Evolutionary conservation across 2,797 vertebrate genomes (phyloP), one percentile per base, ranked within the genome.

Genomic region (Lacerta agilis): DNA sequence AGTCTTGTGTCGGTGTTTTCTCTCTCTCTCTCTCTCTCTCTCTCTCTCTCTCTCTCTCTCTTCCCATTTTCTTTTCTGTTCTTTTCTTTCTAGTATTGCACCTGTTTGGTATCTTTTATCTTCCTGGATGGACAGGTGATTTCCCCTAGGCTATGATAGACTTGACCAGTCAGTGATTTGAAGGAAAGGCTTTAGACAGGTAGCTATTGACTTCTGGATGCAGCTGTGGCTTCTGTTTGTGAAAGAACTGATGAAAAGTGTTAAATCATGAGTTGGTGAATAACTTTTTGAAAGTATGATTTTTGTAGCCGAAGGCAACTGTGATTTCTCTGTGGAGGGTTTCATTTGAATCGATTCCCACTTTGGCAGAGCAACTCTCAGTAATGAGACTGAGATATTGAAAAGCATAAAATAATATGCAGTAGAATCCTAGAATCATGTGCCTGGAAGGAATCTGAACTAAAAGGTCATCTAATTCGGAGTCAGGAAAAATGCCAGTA

Each of bases 201-300:
- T 93, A 95, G 92, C 87, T 89, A 90, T 90, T 93, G 92, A 83
- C 89, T 87, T 93, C 80, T 90, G 79, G 88, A 86, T 89, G 73
- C 89, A 92, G 88, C 92, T 91, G 73, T 7, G 0, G 92, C 82
- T 94, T 91, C 69, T 88, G 55, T 90, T 93, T 96, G 90, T 94
- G 91, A 90, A 91, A 84, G 72, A 91, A 89, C 88, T 66, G 81
- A 94, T 96, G 95, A 95, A 96, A 96, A 95, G 81, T 92, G 91
- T 93, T 85, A 89, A 89, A 90, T 94, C 33, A 1, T 89, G 66
- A 84, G 91, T 92, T 90, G 91, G 77, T 17, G 89, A 78, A 81
- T 92, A 84, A 71, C 89, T 64, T 88, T 92, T 88, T 23, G 3
- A 66, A 85, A 76, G 58, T 94, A 90, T 77, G 64, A 76, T 83